These are phyloP conservation scores for Calidris pugnax DNA, from an alignment of 2,113 vertebrate genomes.

Conservation along the genomic window DNA sequence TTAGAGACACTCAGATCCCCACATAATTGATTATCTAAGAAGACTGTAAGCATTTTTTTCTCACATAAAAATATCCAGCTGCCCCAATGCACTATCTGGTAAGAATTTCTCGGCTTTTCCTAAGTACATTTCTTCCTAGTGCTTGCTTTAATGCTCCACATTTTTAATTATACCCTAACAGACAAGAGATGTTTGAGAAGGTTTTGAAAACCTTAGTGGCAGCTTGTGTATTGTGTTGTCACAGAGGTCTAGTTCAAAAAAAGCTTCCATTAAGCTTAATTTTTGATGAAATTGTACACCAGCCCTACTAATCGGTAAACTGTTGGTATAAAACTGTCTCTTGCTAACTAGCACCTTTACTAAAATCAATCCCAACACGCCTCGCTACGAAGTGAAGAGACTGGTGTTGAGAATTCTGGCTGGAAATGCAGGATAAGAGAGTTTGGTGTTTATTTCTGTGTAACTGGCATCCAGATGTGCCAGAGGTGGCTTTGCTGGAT, in stretches of 20 bases:
- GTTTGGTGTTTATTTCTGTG: not conserved
- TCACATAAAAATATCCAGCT: not conserved
- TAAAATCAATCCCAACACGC: not conserved
- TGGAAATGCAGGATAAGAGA: not conserved
- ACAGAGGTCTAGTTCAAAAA: not conserved
- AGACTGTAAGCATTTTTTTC: not conserved
- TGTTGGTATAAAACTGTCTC: not conserved
- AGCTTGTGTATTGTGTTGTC: not conserved
- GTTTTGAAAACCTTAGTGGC: not conserved
- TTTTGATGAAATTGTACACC: not conserved
- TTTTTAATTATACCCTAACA: not conserved
- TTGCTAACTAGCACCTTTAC: not conserved
- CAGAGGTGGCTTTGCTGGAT: not conserved
- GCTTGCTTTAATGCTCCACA: not conserved
- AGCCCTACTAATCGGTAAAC: not conserved
- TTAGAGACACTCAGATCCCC: not conserved
- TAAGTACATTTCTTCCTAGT: not conserved
- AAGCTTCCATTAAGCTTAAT: not conserved
- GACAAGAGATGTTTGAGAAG: not conserved
- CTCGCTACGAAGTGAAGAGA: no score
- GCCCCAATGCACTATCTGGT: not conserved
- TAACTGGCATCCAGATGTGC: not conserved
- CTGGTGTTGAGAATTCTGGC: not conserved
- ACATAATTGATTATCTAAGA: not conserved
- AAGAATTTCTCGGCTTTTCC: not conserved